Evolutionary conservation across 2,797 vertebrate genomes (phyloP).

Genomic region (Rhyacichthys aspro): DNA sequence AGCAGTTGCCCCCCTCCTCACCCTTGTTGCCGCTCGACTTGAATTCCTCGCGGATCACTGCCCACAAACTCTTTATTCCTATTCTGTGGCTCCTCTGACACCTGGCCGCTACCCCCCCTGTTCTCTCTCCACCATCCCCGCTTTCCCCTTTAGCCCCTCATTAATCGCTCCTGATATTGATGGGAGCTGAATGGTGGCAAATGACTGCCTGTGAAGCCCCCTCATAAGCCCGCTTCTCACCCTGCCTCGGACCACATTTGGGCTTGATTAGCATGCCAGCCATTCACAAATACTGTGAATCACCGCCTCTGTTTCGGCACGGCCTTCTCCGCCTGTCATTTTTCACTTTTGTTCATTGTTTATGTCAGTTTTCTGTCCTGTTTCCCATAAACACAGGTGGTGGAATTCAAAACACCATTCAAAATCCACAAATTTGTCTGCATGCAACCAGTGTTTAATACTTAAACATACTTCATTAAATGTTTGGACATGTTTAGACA

Average conservation of each 20-base stretch:
- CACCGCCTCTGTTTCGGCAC: slow-evolving; percentile 67
- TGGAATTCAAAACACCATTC: slow-evolving; percentile 12
- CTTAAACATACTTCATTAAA: too few relatives aligned
- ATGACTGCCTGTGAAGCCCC: slow-evolving; percentile 75
- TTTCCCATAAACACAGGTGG: slow-evolving; percentile 35
- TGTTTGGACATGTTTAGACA: too few relatives aligned
- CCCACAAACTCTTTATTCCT: slow-evolving; percentile 81
- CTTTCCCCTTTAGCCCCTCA: slow-evolving; percentile 70
- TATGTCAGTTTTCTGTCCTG: slow-evolving; percentile 19
- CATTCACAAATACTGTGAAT: slow-evolving; percentile 68
- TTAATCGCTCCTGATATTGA: slow-evolving; percentile 86
- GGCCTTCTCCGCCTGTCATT: slow-evolving; percentile 43
- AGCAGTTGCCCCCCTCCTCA: slow-evolving; percentile 23
- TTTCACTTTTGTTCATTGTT: slow-evolving; percentile 45
- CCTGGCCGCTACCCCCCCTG: slow-evolving; percentile 69
- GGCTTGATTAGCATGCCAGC: slow-evolving; percentile 80
- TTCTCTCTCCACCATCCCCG: slow-evolving; percentile 48
- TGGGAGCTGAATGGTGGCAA: slow-evolving; percentile 83
- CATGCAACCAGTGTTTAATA: background rate
- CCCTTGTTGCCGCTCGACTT: slow-evolving; percentile 64
- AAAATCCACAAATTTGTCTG: slow-evolving; percentile 13
- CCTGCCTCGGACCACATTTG: slow-evolving; percentile 63
- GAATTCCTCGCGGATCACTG: slow-evolving; percentile 84
- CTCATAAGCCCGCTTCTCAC: slow-evolving; percentile 61
- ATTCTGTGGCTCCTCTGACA: slow-evolving; percentile 80